Evolutionary conservation across 2,797 vertebrate genomes (phyloP), one percentile per base, ranked within the genome.

Genomic region (Heterohyrax brucei): DNA sequence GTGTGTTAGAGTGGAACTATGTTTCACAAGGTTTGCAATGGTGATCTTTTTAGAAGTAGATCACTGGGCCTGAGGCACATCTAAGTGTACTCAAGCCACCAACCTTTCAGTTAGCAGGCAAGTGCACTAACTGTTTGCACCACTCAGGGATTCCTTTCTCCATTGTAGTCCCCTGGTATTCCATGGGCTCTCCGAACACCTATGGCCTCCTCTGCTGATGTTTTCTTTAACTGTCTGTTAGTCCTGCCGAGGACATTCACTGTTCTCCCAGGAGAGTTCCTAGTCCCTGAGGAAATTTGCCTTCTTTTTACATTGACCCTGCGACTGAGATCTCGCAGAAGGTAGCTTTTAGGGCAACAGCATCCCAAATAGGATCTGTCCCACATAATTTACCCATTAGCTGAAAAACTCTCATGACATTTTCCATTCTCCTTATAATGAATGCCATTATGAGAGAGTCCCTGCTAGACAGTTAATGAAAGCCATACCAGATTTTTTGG

Each of bases 371-470:
- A 66, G 73, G 68, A 48, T n/a, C 5, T 68, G 33, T 76, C 77
- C 19, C 82, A 73, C 68, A 83, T 81, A 76, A 75, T 97, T 95
- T 93, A 95, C 28, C 59, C 95, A 78, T 96, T 89, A 96, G 83
- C 87, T 91, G 80, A 96, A 96, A 83, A 30, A 61, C 1, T 1
- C 82, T 70, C 83, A 33, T 64, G 93, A 80, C 0, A 4, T 70
- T 97, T 97, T 96, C 86, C 33, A 93, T 97, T 96, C 46, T 92
- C 16, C 87, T 96, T 92, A 28, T 78, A 94, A 86, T 46, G 96
- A 93, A 39, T 44, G 78, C 95, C 93, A 90, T 18, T 22, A 84
- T 26, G 59, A 87, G 61, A 61, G 75, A 39, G 91, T 30, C 3
- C 13, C 53, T 86, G 39, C n/a, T 72, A 94, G 90, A 89, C 96